These are phyloP conservation scores for Pipra filicauda DNA, from an alignment of 2,113 vertebrate genomes.

Conservation along the genomic window DNA sequence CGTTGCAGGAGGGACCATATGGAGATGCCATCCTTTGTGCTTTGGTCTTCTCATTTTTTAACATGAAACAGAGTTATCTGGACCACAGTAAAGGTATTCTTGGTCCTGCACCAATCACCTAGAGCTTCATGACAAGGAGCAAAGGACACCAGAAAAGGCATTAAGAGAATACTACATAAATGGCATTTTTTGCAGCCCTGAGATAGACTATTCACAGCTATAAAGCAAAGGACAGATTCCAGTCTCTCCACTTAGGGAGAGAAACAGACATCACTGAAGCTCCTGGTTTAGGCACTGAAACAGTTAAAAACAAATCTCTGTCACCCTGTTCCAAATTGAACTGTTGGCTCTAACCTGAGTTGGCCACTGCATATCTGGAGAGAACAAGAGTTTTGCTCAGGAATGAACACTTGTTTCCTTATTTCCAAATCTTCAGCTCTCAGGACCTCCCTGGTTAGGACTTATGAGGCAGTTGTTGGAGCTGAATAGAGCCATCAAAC, in stretches of 20 bases:
- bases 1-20: background rate
- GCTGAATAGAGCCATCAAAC: background rate
- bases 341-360: background rate
- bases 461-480: background rate
- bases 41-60: background rate
- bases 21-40: background rate
- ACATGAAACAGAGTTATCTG: background rate
- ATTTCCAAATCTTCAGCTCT: background rate
- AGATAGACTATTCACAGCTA: background rate
- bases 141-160: accelerated
- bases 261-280: background rate
- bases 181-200: background rate
- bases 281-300: background rate
- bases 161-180: background rate
- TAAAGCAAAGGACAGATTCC: background rate
- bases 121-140: background rate
- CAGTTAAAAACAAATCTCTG: background rate
- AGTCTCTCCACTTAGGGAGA: background rate
- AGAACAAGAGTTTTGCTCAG: background rate
- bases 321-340: background rate
- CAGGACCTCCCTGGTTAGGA: background rate
- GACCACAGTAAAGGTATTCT: background rate
- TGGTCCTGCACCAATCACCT: background rate
- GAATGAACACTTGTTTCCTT: background rate
- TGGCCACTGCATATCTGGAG: background rate